Evolutionary conservation across 2,797 vertebrate species (phyloP).

Genomic region (Onychomys torridus): DNA sequence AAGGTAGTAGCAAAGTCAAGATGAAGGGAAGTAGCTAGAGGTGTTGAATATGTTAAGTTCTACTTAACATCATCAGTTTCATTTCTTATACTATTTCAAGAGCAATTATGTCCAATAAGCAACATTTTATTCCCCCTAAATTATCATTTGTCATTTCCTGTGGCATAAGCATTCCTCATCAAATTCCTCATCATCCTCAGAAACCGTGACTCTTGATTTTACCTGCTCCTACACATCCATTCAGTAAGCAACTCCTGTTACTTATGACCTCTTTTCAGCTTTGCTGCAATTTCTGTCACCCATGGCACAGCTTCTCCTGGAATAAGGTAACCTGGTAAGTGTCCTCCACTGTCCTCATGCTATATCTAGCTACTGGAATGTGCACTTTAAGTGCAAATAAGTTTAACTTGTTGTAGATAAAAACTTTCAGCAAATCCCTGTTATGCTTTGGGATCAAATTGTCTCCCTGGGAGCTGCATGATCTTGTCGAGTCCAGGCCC

Average conservation of each 20-base stretch:
- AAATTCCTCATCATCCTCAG: too few relatives aligned
- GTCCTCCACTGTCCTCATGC: neutral
- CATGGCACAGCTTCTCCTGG: neutral
- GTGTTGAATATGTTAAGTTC: neutral
- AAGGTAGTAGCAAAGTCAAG: neutral
- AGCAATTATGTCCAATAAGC: neutral
- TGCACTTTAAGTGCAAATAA: constrained; percentile 41
- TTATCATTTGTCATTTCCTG: neutral
- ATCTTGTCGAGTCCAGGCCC: neutral
- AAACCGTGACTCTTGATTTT: neutral
- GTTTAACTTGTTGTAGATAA: neutral
- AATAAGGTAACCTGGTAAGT: neutral
- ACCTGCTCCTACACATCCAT: neutral
- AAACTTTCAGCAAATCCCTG: neutral
- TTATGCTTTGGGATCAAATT: neutral
- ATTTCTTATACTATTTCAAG: constrained; percentile 15
- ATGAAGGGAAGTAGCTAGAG: neutral
- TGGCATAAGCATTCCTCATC: neutral
- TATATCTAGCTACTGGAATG: neutral
- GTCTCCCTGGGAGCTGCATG: neutral
- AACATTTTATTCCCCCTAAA: neutral
- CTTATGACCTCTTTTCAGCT: neutral
- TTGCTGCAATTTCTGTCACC: neutral
- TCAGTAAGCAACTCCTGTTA: neutral
- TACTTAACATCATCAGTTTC: neutral